A percentile compares a stretch with the other conserved stretches of the same genome.
phyloP scores from a whole-genome alignment of 1,140 invertebrate genomes.

The Tenebrio molitor region DNA sequence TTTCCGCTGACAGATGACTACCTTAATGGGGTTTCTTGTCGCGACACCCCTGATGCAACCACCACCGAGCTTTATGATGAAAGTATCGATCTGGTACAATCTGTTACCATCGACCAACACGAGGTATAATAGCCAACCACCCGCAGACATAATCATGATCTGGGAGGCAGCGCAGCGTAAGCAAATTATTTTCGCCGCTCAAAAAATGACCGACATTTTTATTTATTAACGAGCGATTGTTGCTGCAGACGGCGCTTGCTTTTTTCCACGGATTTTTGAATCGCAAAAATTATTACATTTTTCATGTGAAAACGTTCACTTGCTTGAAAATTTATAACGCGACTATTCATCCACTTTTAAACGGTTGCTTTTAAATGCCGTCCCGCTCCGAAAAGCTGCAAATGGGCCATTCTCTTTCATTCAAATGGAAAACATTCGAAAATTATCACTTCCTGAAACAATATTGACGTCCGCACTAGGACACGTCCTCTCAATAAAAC shows the following conservation, averaged over 20 bases:
- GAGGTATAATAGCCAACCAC: constrained; percentile 12
- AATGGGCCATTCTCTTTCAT: too few relatives aligned
- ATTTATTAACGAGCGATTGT: too few relatives aligned
- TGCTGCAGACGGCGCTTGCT: too few relatives aligned
- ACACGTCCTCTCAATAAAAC: too few relatives aligned
- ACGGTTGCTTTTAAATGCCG: background rate
- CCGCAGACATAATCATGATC: constrained; percentile 30
- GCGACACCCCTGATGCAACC: background rate
- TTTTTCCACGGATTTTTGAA: too few relatives aligned
- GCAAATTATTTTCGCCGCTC: constrained; percentile 6
- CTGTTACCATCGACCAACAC: constrained; percentile 25
- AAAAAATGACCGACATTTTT: too few relatives aligned
- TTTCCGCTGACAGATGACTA: constrained; percentile 4
- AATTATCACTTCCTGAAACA: too few relatives aligned
- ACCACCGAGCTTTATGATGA: constrained; percentile 23
- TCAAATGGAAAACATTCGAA: too few relatives aligned
- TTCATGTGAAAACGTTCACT: constrained; percentile 16
- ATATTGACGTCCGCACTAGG: too few relatives aligned
- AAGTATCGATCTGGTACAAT: constrained; percentile 25
- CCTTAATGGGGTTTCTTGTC: constrained; percentile 16
- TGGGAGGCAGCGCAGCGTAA: background rate
- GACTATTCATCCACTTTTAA: constrained; percentile 7
- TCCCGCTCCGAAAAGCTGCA: too few relatives aligned
- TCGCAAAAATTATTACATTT: constrained; percentile 14
- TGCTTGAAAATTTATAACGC: constrained; percentile 22